Evolutionary conservation across 2,888 invertebrate species (phyloP).

Genomic region (Leptopilina drosophilae): DNA sequence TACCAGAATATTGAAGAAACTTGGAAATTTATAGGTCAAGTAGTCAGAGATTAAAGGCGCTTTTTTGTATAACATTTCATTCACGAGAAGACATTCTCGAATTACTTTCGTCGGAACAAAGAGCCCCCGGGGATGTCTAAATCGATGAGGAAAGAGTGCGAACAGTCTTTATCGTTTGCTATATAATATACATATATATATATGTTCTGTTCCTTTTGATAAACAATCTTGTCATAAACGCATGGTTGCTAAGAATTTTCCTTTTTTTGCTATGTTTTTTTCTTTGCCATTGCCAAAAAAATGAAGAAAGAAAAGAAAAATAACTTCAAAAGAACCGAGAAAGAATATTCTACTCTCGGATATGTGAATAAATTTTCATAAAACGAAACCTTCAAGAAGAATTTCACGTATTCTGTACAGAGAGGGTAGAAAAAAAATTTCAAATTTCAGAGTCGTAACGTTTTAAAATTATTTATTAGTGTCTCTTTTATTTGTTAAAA

Average conservation of each 20-base stretch:
- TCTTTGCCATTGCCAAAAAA: neutral
- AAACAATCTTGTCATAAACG: neutral
- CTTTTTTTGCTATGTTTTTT: neutral
- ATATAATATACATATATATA: neutral
- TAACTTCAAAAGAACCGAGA: neutral
- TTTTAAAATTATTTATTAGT: neutral
- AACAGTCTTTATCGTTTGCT: neutral
- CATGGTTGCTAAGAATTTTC: neutral
- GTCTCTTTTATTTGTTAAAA: no score
- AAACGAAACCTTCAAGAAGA: neutral
- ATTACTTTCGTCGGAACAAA: constrained; percentile 20
- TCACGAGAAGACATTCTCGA: neutral
- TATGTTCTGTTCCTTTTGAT: neutral
- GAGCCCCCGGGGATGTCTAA: constrained; percentile 5
- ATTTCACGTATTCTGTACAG: neutral
- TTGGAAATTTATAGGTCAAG: neutral
- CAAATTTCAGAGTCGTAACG: no score
- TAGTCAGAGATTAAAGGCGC: neutral
- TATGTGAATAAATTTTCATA: neutral
- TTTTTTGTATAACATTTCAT: neutral
- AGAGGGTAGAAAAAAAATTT: neutral
- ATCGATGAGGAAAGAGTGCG: constrained; percentile 16
- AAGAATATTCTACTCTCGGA: neutral
- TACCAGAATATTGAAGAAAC: neutral
- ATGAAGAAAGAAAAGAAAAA: neutral